Base-by-base conservation (phyloP, 2,888 invertebrate genomes). In the Lepeophtheirus nordmannii region DNA sequence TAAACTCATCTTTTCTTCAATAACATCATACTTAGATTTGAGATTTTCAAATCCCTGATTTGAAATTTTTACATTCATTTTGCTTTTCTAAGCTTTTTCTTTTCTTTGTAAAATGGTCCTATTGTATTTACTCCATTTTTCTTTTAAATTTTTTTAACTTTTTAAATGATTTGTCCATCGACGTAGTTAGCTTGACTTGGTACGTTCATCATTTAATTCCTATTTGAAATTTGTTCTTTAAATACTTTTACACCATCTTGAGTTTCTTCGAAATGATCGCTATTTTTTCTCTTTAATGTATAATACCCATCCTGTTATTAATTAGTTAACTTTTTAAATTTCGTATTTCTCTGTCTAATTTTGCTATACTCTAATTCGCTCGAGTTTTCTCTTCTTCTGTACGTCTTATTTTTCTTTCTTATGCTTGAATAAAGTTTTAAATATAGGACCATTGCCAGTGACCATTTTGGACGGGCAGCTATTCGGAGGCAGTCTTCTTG, bases 1-100 rank as follows among this genome's bases (percentile, higher is more conserved):
- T 0, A 87, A 82, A 0, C 89, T 86, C 70, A 87, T 87, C 72
- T 89, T 89, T 74, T 89, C 89, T 73, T 87, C 86, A 46, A 91
- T 76, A 68, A 85, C 81, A 74, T 89, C 89, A 76, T 88, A 89
- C 75, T 87, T 88, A 20, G 82, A 80, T 39, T 86, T 88, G 65
- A 91, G 77, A 71, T 87, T 87, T 61, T 86, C 85, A 73, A 85
- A 86, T 70, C 87, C 85, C 69, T 84, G 83, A 1, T 23, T 37
- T 38, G 62, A 39, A n/a, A 39, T 12, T 69, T 82, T 82, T 73
- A n/a, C 17, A n/a, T 11, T 65, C 65, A 62, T 38, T 39, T 17
- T 62, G 41, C 12, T 14, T n/a, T 20, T 62, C 17, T n/a, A 62
- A 41, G 9, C 39, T 41, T 67, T 67, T 56, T 71, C 65, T 70